phyloP scores from a whole-genome alignment of 2,113 vertebrate genomes.

The Apaloderma vittatum region DNA sequence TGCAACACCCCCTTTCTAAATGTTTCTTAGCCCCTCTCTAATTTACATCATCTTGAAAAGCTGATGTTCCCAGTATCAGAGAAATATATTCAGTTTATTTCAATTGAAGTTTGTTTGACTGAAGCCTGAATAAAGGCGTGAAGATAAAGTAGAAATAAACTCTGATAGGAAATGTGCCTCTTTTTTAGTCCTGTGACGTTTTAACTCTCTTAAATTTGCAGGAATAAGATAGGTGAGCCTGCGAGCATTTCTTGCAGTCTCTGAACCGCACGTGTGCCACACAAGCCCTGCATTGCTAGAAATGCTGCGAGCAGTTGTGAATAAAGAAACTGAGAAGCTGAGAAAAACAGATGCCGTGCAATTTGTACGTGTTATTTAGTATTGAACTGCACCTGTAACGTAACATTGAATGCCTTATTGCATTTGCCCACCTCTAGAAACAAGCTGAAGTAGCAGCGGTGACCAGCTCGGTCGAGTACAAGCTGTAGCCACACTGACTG shows the following conservation, averaged over 20 bases:
- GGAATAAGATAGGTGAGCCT: rapidly evolving
- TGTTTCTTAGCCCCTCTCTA: not conserved
- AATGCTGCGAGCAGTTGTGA: not conserved
- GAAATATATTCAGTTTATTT: not conserved
- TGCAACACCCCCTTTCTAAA: not conserved
- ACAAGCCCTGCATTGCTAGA: not conserved
- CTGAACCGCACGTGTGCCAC: not conserved
- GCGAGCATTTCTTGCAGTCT: not conserved
- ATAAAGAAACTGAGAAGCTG: not conserved
- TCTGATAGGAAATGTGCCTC: not conserved
- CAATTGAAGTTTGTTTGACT: not conserved
- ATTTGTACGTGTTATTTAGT: not conserved
- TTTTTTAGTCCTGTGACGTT: not conserved
- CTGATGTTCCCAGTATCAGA: not conserved
- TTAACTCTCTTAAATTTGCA: not conserved
- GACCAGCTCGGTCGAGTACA: not conserved
- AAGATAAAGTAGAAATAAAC: not conserved
- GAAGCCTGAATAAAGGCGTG: not conserved
- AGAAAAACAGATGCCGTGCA: not conserved
- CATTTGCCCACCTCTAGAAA: not conserved
- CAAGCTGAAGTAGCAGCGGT: not conserved
- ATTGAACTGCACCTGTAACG: not conserved
- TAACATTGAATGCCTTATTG: not conserved
- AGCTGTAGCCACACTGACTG: slow-evolving; percentile 21
- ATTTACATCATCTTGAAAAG: not conserved